Base-by-base conservation (phyloP, 2,888 invertebrate species). In the Coleophora flavipennella region DNA sequence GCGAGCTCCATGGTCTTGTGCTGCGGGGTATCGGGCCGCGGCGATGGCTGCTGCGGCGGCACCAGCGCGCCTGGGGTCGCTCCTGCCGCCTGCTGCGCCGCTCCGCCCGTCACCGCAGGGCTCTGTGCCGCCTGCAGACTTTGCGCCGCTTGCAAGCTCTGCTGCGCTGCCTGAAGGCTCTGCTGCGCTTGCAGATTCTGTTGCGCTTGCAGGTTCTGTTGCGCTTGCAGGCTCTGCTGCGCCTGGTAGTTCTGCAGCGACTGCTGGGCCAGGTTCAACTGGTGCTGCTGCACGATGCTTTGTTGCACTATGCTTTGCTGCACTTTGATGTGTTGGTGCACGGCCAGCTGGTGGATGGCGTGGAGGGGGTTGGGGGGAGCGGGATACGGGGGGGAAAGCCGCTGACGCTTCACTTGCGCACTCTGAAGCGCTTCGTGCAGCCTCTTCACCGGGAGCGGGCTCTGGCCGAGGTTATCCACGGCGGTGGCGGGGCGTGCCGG, bases 1-100 rank as follows among this genome's bases (percentile, higher is more conserved):
- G 95, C 92, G 72, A 91, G 87, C 69, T 85, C 85, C 85, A 85
- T 85, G 62, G 59, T 81, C 74, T 84, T 80, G 63, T 83, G 78
- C 46, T 78, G 81, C 43, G 83, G 77, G 39, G 80, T 78, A 42
- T 64, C 52, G 50, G 79, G 51, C 50, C 75, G 66, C 64, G 79
- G 79, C 49, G 83, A 80, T 42, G 78, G 66, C 57, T 79, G 80
- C 69, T 77, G 80, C 63, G 81, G 76, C 53, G 84, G 68, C 65
- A 76, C 76, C 73, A 79, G 73, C 62, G 79, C 69, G 70, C 70
- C 71, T 52, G 72, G 78, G 40, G 74, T 65, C 57, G 65, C 64
- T 66, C 71, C 75, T 56, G 77, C 62, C 53, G 73, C 58, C 57
- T 72, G 72, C 62, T 79, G 83, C 56, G 66, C 53, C 48, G 70